Base-by-base conservation (phyloP, 1,140 invertebrate genomes). In the Tetramorium alpestre region DNA sequence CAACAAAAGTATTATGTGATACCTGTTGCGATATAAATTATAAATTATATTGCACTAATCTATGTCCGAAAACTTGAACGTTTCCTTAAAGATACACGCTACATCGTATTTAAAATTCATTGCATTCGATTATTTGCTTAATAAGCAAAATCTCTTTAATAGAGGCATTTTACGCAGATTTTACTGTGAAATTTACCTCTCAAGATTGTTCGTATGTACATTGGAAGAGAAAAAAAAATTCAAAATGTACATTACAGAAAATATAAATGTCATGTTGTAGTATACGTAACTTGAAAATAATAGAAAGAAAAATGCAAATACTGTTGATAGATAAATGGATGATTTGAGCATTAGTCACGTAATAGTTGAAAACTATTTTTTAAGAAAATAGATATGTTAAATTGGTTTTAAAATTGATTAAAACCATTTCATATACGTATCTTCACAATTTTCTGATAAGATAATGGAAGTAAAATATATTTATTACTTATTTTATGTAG, bases 191-290 rank as follows among this genome's bases (percentile, higher is more conserved):
- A 84, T 91, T 90, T 90, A 78, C 86, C 85, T 84, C 70, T 76
- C 58, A 47, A 44, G 28, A 47, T 89, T 87, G 73, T 88, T 88
- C 89, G 77, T 93, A 93, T 92, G 88, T 89, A 90, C 92, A 93
- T 85, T 91, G 80, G 88, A 93, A 92, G 91, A 91, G 88, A 93
- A 92, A 91, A 91, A 90, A 89, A 69, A 62, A 85, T 56, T 72
- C 62, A 58, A 81, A 85, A 78, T 28, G 28, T 87, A 86, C 33
- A 67, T 85, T 44, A 87, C 62, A 73, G 56, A 84, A 33, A 89
- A 22, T 67, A 87, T 87, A 62, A 89, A 90, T 16, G 51, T 65
- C 73, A 51, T 87, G 65, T 87, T 25, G 13, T 54, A 84, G 38
- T 67, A 51, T 64, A 87, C 69, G 80, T 88, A 60, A 62, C 28